A percentile compares a stretch with the other conserved stretches of the same genome.
phyloP scores from a whole-genome alignment of 1,140 invertebrate species.

The Armadillidium nasatum region DNA sequence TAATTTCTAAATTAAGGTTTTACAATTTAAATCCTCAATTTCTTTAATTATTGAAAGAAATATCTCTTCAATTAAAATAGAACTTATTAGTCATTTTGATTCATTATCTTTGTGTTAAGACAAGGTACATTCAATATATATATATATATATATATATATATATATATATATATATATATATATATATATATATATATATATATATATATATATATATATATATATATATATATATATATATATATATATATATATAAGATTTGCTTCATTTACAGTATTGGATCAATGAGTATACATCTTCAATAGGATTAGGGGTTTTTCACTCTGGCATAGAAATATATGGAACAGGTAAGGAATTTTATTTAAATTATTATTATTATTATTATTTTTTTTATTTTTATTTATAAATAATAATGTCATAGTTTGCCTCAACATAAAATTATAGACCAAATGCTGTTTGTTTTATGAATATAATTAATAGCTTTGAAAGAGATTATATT shows the following conservation, averaged over 20 bases:
- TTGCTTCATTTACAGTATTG: constrained; percentile 64
- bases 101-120: no score
- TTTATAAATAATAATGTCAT: not conserved
- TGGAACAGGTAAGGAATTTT: constrained; percentile 62
- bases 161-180: not conserved
- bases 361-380: no score
- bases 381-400: no score
- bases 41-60: no score
- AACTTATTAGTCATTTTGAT: no score
- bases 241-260: no score
- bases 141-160: not conserved
- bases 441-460: not conserved
- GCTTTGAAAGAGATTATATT: not conserved
- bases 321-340: constrained; percentile 97
- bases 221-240: no score
- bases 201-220: constrained; percentile 8
- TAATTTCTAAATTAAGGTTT: no score
- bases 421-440: not conserved
- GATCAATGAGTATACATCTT: constrained; percentile 93
- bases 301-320: constrained; percentile 92
- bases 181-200: constrained; percentile 9
- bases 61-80: no score
- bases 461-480: not conserved
- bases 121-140: not conserved
- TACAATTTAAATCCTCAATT: no score